phyloP scores from a whole-genome alignment of 2,113 vertebrate genomes.

The Sapayoa aenigma region DNA sequence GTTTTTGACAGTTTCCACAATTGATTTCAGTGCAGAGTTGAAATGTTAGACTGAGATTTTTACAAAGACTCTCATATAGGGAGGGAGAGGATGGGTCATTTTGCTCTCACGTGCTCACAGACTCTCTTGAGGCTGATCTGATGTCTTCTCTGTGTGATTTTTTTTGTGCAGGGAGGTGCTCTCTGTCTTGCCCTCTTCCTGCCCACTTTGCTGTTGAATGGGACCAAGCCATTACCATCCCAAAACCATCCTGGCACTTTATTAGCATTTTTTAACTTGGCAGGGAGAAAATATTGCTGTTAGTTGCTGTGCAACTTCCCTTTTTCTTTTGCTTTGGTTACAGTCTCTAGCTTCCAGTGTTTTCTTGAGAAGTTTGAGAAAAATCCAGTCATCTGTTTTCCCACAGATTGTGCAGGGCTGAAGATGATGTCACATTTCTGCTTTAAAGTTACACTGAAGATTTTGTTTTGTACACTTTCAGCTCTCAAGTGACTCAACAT shows the following conservation, averaged over 20 bases:
- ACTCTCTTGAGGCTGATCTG: not conserved
- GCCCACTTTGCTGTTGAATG: not conserved
- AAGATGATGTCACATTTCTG: not conserved
- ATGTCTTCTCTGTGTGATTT: not conserved
- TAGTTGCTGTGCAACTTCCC: not conserved
- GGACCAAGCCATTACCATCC: not conserved
- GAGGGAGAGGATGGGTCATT: not conserved
- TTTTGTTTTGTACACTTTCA: not conserved
- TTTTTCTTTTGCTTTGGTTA: constrained; percentile 38
- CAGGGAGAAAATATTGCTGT: not conserved
- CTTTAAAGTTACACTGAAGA: not conserved
- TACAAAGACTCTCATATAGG: not conserved
- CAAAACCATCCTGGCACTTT: not conserved
- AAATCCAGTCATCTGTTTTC: constrained; percentile 8
- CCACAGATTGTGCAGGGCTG: not conserved
- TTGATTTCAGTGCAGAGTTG: not conserved
- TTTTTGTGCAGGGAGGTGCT: not conserved
- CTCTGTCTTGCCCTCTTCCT: not conserved
- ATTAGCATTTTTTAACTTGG: not conserved
- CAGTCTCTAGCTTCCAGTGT: not conserved
- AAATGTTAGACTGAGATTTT: not conserved
- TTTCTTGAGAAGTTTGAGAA: not conserved
- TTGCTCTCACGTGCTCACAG: not conserved
- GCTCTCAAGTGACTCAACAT: not conserved
- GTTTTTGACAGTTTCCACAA: not conserved